Conservation (phyloP, 2,888 invertebrate species). For the Eristalis arbustorum region DNA sequence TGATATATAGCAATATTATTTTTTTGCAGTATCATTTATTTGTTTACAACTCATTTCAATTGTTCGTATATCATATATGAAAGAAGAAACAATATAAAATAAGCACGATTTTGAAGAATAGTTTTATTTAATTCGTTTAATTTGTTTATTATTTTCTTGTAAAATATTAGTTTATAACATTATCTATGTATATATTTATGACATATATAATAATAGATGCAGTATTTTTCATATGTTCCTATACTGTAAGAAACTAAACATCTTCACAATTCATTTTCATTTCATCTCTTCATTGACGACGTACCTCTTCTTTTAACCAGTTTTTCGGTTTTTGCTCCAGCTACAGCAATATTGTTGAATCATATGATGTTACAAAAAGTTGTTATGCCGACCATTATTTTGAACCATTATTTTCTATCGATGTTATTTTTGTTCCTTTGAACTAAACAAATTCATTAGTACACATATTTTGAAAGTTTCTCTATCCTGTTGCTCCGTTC, state of each 20-base stretch:
- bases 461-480: slow-evolving; percentile 38
- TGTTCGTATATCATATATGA: slow-evolving; percentile 38
- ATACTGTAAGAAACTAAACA: slow-evolving; percentile 4
- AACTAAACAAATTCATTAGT: slow-evolving; percentile 31
- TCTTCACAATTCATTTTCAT: slow-evolving; percentile 11
- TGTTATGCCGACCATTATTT: neutral
- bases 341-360: slow-evolving; percentile 16
- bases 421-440: neutral
- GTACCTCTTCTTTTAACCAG: neutral
- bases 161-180: slow-evolving; percentile 59
- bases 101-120: slow-evolving; percentile 49
- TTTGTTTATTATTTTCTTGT: slow-evolving; percentile 34
- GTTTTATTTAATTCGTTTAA: slow-evolving; percentile 35
- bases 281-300: neutral
- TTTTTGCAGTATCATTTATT: slow-evolving; percentile 31
- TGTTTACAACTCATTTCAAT: slow-evolving; percentile 28
- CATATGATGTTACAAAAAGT: neutral
- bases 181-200: slow-evolving; percentile 41
- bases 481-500: slow-evolving; percentile 60
- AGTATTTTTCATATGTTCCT: slow-evolving; percentile 26
- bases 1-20: slow-evolving; percentile 24
- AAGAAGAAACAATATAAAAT: slow-evolving; percentile 37
- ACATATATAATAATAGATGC: slow-evolving; percentile 30
- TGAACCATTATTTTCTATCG: neutral
- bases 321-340: neutral